These are phyloP conservation scores for Philopotamus ludificatus DNA, from an alignment of 1,140 invertebrate genomes.

Conservation along the genomic window DNA sequence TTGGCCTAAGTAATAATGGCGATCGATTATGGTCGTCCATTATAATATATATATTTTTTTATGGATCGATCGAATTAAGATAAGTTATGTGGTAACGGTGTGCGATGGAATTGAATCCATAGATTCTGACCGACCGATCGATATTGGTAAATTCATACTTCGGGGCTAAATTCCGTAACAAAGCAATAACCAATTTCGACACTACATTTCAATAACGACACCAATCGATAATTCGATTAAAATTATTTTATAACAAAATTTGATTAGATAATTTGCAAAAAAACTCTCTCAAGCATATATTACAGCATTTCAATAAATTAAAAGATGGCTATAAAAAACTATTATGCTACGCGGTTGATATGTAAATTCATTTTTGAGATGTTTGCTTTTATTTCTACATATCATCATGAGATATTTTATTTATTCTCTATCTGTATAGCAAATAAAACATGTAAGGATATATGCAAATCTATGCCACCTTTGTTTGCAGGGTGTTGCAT, in stretches of 20 bases:
- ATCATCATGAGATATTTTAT: too few species aligned
- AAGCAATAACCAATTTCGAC: too few species aligned
- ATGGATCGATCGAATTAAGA: background rate
- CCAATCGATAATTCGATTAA: too few species aligned
- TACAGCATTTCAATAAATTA: slow-evolving; percentile 18
- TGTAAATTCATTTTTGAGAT: slow-evolving; percentile 9
- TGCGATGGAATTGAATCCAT: background rate
- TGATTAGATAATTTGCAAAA: too few species aligned
- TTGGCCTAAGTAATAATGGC: background rate
- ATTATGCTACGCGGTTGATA: slow-evolving; percentile 7
- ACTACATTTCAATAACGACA: too few species aligned
- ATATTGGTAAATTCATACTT: too few species aligned
- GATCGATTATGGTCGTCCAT: background rate
- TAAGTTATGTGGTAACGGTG: background rate
- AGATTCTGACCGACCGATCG: background rate
- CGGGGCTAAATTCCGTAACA: too few species aligned
- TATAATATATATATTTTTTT: too few species aligned
- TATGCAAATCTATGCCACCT: slow-evolving; percentile 10
- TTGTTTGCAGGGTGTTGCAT: slow-evolving; percentile 5
- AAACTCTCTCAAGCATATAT: background rate
- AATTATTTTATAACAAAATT: too few species aligned
- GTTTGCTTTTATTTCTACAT: slow-evolving; percentile 14
- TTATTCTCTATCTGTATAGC: too few species aligned
- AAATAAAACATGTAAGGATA: slow-evolving; percentile 3
- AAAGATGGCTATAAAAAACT: background rate